Percentiles rank a stretch among this genome's conserved stretches.
These are phyloP conservation scores for Drosophila novamexicana DNA, from an alignment of 1,140 invertebrate genomes.

Conservation along the genomic window DNA sequence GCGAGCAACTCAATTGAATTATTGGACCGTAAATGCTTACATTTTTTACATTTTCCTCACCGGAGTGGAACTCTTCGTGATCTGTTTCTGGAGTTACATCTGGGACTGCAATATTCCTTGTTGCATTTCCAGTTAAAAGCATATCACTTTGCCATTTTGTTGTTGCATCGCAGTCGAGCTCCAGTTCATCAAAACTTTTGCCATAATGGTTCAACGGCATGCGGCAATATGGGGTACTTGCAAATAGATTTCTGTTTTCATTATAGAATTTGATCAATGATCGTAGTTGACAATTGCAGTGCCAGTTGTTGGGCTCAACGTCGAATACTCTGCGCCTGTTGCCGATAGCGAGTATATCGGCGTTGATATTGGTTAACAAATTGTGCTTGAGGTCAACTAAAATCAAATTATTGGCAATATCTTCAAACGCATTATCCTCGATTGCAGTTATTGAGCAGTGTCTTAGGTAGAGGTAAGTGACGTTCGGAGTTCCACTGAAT, in stretches of 20 bases:
- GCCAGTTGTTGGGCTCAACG: conserved; percentile 56
- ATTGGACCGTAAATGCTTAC: conserved; percentile 10
- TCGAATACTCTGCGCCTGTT: conserved; percentile 23
- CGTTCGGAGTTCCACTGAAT: conserved; percentile 50
- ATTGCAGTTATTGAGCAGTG: conserved; percentile 47
- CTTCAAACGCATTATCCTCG: conserved; percentile 44
- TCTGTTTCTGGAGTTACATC: background rate
- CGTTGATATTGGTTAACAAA: conserved; percentile 43
- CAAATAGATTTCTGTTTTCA: conserved; percentile 38
- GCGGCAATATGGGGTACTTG: conserved; percentile 53
- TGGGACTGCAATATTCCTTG: too few species aligned
- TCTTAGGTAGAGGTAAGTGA: conserved; percentile 45
- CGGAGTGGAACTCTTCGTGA: background rate
- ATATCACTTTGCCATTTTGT: background rate
- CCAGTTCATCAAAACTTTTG: conserved; percentile 45
- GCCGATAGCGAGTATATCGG: background rate
- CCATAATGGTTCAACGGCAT: conserved; percentile 44
- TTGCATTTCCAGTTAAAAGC: background rate
- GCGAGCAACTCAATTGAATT: conserved; percentile 38
- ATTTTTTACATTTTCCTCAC: background rate
- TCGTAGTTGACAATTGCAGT: conserved; percentile 48
- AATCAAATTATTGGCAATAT: conserved; percentile 33
- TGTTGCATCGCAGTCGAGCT: conserved; percentile 22
- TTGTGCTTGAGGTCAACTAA: conserved; percentile 55
- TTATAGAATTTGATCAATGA: conserved; percentile 32